phyloP scores from a whole-genome alignment of 2,113 vertebrate genomes.

The Archilochus colubris region DNA sequence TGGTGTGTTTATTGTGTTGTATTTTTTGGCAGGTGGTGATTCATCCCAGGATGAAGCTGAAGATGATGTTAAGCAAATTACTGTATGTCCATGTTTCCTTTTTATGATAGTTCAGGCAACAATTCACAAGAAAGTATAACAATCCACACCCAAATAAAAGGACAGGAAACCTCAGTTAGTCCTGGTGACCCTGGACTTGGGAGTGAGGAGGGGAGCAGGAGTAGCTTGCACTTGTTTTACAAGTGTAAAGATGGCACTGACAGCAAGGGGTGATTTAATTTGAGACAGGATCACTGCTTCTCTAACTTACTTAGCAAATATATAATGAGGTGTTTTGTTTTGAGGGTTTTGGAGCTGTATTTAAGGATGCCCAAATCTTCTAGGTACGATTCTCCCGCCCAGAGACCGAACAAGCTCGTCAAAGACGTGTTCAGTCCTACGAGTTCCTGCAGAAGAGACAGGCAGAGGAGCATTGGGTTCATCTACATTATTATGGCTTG shows the following conservation, averaged over 20 bases:
- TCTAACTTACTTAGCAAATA: not conserved
- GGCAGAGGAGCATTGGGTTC: slow-evolving; percentile 94
- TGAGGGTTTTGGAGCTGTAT: not conserved
- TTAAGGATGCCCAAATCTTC: not conserved
- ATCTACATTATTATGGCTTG: slow-evolving; percentile 87
- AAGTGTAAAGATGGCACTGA: not conserved
- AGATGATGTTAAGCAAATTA: slow-evolving; percentile 95
- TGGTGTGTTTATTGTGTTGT: not conserved
- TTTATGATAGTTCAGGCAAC: not conserved
- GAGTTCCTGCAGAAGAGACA: slow-evolving; percentile 98
- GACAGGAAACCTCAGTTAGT: not conserved
- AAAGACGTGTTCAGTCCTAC: slow-evolving; percentile 92
- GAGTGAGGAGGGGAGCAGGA: not conserved
- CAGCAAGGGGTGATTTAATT: not conserved
- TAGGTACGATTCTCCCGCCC: slow-evolving; percentile 96
- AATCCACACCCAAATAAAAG: not conserved
- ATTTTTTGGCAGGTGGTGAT: slow-evolving; percentile 84
- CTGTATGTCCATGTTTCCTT: slow-evolving; percentile 77
- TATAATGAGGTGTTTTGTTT: not conserved
- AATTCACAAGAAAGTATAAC: not conserved
- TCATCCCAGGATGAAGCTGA: slow-evolving; percentile 97
- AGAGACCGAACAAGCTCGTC: slow-evolving; percentile 93
- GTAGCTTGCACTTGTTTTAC: not conserved
- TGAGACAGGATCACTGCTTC: not conserved
- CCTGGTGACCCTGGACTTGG: not conserved